Conservation (phyloP, 2,113 vertebrate species). For the Laticauda laticaudata region DNA sequence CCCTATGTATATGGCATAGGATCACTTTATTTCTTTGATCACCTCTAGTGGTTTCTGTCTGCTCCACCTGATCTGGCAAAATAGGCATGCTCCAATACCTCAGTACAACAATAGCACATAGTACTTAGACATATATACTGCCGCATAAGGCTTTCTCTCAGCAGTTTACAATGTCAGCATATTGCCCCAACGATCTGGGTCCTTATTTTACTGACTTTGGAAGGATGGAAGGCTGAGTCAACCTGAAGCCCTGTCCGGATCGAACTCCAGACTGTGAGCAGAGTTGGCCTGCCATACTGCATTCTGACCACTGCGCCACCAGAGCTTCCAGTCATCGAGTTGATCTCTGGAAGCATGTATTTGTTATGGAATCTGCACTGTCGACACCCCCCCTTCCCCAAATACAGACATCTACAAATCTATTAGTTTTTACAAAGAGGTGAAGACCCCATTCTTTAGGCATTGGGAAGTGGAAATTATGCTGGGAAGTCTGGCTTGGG, state of each 20-base stretch:
- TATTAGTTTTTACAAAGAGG: background rate
- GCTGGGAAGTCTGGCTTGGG: background rate
- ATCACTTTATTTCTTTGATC: background rate
- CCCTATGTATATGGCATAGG: background rate
- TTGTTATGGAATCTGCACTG: background rate
- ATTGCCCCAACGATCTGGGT: too few species aligned
- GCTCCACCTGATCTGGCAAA: background rate
- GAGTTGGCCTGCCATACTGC: too few species aligned
- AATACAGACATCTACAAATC: background rate
- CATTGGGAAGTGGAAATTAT: background rate
- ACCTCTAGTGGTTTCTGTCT: background rate
- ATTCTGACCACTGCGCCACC: too few species aligned
- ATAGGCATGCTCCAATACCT: background rate
- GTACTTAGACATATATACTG: too few species aligned
- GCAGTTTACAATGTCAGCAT: too few species aligned
- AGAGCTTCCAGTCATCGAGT: too few species aligned
- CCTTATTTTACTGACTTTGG: too few species aligned
- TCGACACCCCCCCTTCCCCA: background rate
- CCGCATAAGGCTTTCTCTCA: too few species aligned
- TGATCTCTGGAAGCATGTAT: background rate
- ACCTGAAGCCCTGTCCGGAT: too few species aligned
- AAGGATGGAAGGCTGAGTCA: too few species aligned
- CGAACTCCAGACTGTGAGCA: too few species aligned
- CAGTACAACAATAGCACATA: background rate
- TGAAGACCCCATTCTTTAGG: background rate